phyloP scores from a whole-genome alignment of 2,888 invertebrate genomes.

The Cerastis leucographa region DNA sequence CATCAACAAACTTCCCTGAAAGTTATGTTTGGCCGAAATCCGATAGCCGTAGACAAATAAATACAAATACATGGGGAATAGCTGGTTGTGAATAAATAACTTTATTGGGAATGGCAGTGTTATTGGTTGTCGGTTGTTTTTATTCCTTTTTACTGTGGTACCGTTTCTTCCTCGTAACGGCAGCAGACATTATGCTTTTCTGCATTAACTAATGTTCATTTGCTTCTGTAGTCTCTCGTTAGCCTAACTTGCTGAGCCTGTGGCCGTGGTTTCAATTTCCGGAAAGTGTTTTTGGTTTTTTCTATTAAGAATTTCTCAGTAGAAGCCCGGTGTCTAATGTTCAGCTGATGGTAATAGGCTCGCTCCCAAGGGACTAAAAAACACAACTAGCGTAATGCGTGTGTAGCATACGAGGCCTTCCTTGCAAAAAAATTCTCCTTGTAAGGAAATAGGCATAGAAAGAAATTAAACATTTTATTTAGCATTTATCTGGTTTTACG shows the following conservation, averaged over 20 bases:
- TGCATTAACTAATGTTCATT: background rate
- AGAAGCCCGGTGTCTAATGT: background rate
- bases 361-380: background rate
- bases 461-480: no score
- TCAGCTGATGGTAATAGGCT: background rate
- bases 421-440: no score
- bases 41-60: constrained; percentile 20
- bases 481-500: no score
- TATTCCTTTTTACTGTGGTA: background rate
- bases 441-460: no score
- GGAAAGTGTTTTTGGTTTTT: background rate
- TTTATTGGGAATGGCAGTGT: background rate
- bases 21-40: constrained; percentile 16
- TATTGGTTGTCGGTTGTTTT: background rate
- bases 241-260: background rate
- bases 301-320: background rate
- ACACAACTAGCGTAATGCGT: no score
- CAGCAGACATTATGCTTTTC: background rate
- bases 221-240: background rate
- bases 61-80: constrained; percentile 1
- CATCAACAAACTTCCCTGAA: constrained; percentile 15
- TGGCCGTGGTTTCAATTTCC: background rate
- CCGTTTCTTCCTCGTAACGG: background rate
- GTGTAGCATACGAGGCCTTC: no score
- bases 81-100: background rate